These are phyloP conservation scores for Ganaspis sp. DNA, from an alignment of 1,140 invertebrate genomes.

Conservation along the genomic window DNA sequence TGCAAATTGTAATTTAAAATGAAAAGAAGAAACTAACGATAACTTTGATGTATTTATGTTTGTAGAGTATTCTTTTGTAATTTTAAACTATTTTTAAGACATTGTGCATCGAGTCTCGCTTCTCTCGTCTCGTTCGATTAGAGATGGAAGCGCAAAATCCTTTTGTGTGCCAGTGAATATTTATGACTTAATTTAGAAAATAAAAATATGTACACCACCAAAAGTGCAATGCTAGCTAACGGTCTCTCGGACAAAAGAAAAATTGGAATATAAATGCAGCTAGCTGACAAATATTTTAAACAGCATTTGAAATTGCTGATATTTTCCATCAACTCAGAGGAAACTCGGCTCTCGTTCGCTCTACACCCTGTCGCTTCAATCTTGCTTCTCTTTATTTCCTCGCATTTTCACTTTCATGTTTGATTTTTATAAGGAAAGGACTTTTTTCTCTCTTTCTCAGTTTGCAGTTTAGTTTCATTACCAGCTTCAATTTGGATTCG, in stretches of 20 bases:
- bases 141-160: constrained; percentile 5
- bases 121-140: background rate
- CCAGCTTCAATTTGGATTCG: background rate
- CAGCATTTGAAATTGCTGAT: background rate
- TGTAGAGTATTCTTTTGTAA: constrained; percentile 12
- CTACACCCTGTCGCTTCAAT: constrained; percentile 17
- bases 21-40: background rate
- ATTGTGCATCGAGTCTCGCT: background rate
- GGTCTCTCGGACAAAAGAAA: background rate
- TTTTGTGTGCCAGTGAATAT: constrained; percentile 14
- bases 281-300: constrained; percentile 20
- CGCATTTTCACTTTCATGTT: background rate
- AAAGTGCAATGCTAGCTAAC: constrained; percentile 21
- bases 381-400: constrained; percentile 15
- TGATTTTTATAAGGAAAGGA: constrained; percentile 6
- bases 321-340: background rate
- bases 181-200: constrained; percentile 20
- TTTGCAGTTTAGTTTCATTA: too few species aligned
- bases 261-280: constrained; percentile 14
- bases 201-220: background rate
- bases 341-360: constrained; percentile 29
- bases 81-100: constrained; percentile 1
- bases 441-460: too few species aligned
- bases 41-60: constrained; percentile 15
- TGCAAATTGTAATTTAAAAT: constrained; percentile 23